A percentile compares a stretch with the other conserved stretches of the same genome.
Evolutionary conservation across 2,888 invertebrate species (phyloP).

Genomic region (Noctua pronuba): DNA sequence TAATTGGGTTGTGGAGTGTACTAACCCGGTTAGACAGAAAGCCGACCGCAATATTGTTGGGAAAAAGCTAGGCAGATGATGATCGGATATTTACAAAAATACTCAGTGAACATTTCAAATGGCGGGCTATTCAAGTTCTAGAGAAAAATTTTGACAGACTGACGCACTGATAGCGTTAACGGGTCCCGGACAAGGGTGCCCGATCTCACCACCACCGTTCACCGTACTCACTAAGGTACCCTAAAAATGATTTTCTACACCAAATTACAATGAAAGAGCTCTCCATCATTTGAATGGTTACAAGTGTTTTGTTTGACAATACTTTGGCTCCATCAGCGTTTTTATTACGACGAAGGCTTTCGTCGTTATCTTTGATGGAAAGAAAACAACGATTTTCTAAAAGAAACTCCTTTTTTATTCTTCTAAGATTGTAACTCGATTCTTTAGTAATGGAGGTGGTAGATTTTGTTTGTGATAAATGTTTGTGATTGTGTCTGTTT

Average conservation of each 20-base stretch:
- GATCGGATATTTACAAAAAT: neutral
- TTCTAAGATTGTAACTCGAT: constrained; percentile 9
- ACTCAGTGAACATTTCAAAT: neutral
- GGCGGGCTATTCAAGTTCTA: neutral
- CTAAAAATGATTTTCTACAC: neutral
- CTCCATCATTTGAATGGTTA: constrained; percentile 17
- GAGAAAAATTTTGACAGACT: neutral
- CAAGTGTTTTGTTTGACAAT: constrained; percentile 36
- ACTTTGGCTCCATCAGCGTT: constrained; percentile 25
- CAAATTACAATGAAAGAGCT: constrained; percentile 19
- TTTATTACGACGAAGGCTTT: constrained; percentile 27
- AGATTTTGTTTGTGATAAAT: neutral
- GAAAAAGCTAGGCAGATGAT: no score
- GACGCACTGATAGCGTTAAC: neutral
- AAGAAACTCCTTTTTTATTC: constrained; percentile 9
- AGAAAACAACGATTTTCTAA: constrained; percentile 12
- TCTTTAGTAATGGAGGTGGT: neutral
- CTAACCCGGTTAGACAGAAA: no score
- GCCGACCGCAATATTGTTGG: no score
- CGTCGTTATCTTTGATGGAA: constrained; percentile 33
- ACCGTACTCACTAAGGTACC: no score
- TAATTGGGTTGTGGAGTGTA: no score
- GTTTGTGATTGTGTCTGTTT: no score
- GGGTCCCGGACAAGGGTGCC: neutral
- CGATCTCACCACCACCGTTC: neutral